Evolutionary conservation across 2,888 invertebrate genomes (phyloP).

Genomic region (Hofmannophila pseudospretella): DNA sequence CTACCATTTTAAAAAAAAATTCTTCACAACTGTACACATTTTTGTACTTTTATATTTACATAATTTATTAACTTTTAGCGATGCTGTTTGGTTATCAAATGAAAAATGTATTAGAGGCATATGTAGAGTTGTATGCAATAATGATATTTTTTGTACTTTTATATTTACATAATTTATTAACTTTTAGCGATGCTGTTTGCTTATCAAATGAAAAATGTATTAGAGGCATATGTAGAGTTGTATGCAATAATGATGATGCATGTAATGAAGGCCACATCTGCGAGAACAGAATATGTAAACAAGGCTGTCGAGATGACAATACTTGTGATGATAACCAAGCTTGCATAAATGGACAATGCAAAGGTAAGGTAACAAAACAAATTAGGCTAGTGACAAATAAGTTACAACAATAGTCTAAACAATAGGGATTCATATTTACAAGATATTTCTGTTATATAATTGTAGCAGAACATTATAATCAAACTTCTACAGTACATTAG

Average conservation of each 20-base stretch:
- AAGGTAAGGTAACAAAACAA: conserved; percentile 79
- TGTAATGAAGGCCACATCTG: conserved; percentile 91
- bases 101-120: conserved; percentile 91
- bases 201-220: conserved; percentile 92
- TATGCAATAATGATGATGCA: conserved; percentile 91
- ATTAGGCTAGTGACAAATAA: too few relatives aligned
- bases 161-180: too few relatives aligned
- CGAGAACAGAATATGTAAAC: conserved; percentile 89
- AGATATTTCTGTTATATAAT: too few relatives aligned
- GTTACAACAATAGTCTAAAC: too few relatives aligned
- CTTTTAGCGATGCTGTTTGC: conserved; percentile 86
- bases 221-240: conserved; percentile 87
- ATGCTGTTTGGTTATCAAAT: conserved; percentile 88
- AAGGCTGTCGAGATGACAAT: conserved; percentile 91
- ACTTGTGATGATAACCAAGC: conserved; percentile 86
- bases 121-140: conserved; percentile 91
- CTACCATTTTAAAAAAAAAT: too few relatives aligned
- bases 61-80: conserved; percentile 80
- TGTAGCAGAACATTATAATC: too few relatives aligned
- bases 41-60: too few relatives aligned
- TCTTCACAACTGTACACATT: conserved; percentile 5
- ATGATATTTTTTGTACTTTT: conserved; percentile 79
- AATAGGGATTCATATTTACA: too few relatives aligned
- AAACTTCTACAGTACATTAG: too few relatives aligned
- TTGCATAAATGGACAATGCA: conserved; percentile 89